phyloP scores from a whole-genome alignment of 1,140 invertebrate genomes.

The Drosophila grimshawi region DNA sequence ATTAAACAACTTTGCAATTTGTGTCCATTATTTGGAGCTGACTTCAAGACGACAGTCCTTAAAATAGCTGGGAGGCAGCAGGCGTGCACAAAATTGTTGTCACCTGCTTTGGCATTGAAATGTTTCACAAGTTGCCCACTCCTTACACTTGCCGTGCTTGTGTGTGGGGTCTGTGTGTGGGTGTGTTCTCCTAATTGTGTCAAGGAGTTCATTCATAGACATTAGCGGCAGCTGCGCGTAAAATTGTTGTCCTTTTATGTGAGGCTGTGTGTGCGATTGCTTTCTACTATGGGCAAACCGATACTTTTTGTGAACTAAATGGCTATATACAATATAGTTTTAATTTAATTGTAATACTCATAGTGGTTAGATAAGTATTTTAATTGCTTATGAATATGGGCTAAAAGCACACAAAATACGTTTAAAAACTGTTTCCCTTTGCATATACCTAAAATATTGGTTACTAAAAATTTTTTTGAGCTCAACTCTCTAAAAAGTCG shows the following conservation, averaged over 20 bases:
- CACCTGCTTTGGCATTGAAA: conserved; percentile 49
- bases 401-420: too few relatives aligned
- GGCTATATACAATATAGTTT: too few relatives aligned
- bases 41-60: conserved; percentile 28
- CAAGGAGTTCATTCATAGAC: conserved; percentile 79
- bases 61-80: not conserved
- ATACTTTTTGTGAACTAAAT: too few relatives aligned
- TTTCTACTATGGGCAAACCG: conserved; percentile 1
- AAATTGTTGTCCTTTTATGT: conserved; percentile 33
- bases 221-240: conserved; percentile 61
- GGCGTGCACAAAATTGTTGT: conserved; percentile 30
- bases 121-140: conserved; percentile 26
- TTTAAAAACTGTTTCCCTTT: too few relatives aligned
- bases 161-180: conserved; percentile 10
- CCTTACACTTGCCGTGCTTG: not conserved
- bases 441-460: too few relatives aligned
- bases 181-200: conserved; percentile 64
- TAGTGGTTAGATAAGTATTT: too few relatives aligned
- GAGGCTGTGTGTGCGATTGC: conserved; percentile 7
- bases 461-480: too few relatives aligned
- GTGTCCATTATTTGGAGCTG: conserved; percentile 78
- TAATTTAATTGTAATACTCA: too few relatives aligned
- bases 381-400: too few relatives aligned
- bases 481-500: too few relatives aligned
- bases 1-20: conserved; percentile 81